Percentiles rank a stretch among this genome's conserved stretches.
Evolutionary conservation across 2,888 invertebrate species (phyloP).

Genomic region (Caprella mutica): DNA sequence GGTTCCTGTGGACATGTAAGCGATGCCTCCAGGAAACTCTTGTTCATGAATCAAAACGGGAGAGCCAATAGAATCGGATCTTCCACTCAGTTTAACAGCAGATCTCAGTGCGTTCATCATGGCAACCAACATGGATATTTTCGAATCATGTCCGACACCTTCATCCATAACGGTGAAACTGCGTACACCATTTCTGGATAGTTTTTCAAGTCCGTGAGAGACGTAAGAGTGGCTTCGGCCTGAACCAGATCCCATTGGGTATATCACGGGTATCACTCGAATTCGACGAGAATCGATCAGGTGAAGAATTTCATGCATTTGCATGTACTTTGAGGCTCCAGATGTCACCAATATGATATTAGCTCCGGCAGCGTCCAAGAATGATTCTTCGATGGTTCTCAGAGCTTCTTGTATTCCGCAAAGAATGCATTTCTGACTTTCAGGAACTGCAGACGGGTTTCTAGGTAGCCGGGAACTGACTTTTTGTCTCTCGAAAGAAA

Average conservation of each 20-base stretch:
- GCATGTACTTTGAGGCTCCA: constrained; percentile 15
- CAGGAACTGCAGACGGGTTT: constrained; percentile 28
- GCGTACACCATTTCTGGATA: constrained; percentile 17
- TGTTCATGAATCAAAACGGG: constrained; percentile 26
- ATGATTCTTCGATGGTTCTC: constrained; percentile 11
- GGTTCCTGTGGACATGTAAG: constrained; percentile 23
- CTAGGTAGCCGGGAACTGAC: constrained; percentile 32
- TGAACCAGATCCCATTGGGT: constrained; percentile 24
- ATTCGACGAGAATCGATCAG: constrained; percentile 9
- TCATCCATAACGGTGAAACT: constrained; percentile 33
- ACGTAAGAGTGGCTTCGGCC: constrained; percentile 9
- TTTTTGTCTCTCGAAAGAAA: constrained; percentile 25
- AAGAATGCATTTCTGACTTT: constrained; percentile 26
- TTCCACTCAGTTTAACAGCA: constrained; percentile 17
- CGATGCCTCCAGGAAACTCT: constrained; percentile 28
- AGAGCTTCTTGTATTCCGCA: constrained; percentile 28
- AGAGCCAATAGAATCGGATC: constrained; percentile 10
- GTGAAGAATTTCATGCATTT: constrained; percentile 18
- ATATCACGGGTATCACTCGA: constrained; percentile 18
- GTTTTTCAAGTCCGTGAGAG: constrained; percentile 18
- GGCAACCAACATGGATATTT: constrained; percentile 29
- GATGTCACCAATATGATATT: constrained; percentile 25
- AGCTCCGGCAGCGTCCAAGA: constrained; percentile 10
- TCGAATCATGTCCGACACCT: constrained; percentile 32
- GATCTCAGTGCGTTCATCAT: constrained; percentile 30